A percentile compares a stretch with the other conserved stretches of the same genome.
Conservation (phyloP, 2,797 vertebrate species). For the Malacoraja senta region DNA sequence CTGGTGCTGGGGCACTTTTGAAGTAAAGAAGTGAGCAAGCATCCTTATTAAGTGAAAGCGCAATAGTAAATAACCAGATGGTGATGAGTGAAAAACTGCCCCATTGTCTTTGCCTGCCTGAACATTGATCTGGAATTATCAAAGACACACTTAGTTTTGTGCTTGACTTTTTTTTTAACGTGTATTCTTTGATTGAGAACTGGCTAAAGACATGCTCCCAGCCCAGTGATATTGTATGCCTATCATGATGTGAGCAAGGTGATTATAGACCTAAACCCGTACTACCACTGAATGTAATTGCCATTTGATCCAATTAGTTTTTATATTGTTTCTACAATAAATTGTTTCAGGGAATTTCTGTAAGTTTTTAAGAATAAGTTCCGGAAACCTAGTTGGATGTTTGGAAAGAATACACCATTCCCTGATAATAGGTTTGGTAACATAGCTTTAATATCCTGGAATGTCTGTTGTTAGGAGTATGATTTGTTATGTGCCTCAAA, state of each 20-base stretch:
- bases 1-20: neutral
- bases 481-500: neutral
- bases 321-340: neutral
- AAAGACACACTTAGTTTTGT: neutral
- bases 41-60: neutral
- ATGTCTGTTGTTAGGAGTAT: neutral
- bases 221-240: neutral
- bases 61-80: constrained; percentile 10
- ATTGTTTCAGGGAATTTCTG: neutral
- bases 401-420: neutral
- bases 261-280: neutral
- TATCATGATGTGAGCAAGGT: neutral
- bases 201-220: neutral
- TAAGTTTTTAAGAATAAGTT: neutral
- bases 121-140: neutral
- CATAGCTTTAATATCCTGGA: neutral
- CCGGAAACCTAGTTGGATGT: neutral
- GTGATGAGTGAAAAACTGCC: neutral
- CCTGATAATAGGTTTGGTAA: neutral
- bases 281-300: neutral
- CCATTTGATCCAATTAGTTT: neutral
- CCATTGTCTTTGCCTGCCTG: neutral
- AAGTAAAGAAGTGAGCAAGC: neutral
- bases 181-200: neutral
- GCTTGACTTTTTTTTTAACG: neutral